A percentile compares a stretch with the other conserved stretches of the same genome.
Conservation (phyloP, 2,797 vertebrate species). For the Anguilla megastoma region DNA sequence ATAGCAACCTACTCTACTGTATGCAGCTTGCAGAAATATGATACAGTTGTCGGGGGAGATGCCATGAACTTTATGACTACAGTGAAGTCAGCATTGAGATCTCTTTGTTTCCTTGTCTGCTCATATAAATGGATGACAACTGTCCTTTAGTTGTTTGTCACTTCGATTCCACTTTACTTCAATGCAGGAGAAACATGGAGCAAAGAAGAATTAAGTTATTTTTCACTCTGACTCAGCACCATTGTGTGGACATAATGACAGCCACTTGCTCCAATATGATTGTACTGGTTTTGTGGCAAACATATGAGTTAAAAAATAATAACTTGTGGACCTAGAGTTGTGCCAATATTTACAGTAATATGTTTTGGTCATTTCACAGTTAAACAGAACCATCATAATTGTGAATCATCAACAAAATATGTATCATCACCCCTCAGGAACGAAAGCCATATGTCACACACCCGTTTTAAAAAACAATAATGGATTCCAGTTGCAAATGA, state of each 20-base stretch:
- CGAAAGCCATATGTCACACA: background rate
- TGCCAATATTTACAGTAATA: too few species aligned
- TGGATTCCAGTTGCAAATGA: background rate
- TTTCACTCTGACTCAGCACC: background rate
- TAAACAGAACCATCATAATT: too few species aligned
- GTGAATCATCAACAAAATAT: background rate
- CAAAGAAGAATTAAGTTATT: background rate
- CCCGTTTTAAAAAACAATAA: background rate
- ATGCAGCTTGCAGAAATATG: constrained; percentile 40
- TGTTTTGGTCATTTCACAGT: too few species aligned
- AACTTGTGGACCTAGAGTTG: too few species aligned
- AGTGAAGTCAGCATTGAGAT: constrained; percentile 35
- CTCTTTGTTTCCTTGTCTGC: constrained; percentile 31
- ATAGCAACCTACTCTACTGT: constrained; percentile 49
- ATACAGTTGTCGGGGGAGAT: constrained; percentile 47
- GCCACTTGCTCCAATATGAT: background rate
- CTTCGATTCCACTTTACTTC: background rate
- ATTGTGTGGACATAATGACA: background rate
- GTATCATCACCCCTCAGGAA: background rate
- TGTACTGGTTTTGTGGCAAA: background rate
- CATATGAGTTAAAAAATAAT: too few species aligned
- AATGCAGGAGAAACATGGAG: background rate
- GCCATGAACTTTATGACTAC: constrained; percentile 42
- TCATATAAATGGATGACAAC: constrained; percentile 23
- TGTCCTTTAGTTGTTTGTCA: background rate